Evolutionary conservation across 2,797 vertebrate genomes (phyloP).

Genomic region (Squalus acanthias): DNA sequence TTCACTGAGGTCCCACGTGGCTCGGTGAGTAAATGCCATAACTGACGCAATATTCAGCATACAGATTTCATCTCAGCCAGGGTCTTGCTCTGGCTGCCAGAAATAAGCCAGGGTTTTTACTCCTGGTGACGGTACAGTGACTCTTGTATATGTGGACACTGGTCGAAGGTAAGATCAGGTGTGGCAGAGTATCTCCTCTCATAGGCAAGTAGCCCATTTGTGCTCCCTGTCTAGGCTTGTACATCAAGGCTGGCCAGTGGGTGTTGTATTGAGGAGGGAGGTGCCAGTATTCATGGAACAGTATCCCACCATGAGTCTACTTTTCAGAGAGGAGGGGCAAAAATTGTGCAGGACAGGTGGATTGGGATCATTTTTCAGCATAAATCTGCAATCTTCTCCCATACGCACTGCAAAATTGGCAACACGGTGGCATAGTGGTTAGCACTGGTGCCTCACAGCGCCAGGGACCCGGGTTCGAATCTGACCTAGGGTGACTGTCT

Average conservation of each 20-base stretch:
- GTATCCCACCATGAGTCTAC: not conserved
- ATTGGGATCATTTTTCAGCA: not conserved
- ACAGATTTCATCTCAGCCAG: not conserved
- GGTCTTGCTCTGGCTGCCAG: not conserved
- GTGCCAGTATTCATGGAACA: not conserved
- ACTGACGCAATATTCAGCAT: not conserved
- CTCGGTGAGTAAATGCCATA: not conserved
- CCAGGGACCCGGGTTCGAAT: too few relatives aligned
- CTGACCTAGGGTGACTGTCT: too few relatives aligned
- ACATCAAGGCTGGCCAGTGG: not conserved
- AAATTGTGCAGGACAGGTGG: not conserved
- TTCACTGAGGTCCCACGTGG: not conserved
- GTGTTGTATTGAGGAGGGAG: not conserved
- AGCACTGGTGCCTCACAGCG: too few relatives aligned
- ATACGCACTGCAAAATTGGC: not conserved
- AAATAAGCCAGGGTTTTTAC: too few relatives aligned
- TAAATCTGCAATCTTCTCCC: not conserved
- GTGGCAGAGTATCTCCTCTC: too few relatives aligned
- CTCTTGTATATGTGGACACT: too few relatives aligned
- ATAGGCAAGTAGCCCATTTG: too few relatives aligned
- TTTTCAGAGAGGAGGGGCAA: not conserved
- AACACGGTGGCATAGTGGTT: too few relatives aligned
- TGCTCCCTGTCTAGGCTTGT: not conserved
- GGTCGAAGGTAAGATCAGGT: too few relatives aligned
- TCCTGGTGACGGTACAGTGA: too few relatives aligned